A percentile compares a stretch with the other conserved stretches of the same genome.
Conservation (phyloP, 2,113 vertebrate species). For the Dendrocopos noguchii region DNA sequence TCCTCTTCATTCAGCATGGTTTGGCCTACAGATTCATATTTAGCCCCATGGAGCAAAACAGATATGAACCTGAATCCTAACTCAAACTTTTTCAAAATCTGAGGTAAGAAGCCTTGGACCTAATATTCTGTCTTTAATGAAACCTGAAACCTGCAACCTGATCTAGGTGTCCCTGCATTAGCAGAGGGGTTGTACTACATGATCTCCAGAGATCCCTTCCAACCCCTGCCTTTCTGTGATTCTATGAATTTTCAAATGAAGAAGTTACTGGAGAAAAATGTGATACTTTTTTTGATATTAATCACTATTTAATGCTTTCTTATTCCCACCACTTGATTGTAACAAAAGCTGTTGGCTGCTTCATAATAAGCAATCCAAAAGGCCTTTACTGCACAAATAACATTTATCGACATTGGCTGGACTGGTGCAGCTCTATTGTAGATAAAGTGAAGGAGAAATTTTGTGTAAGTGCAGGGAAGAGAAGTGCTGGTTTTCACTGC, state of each 20-base stretch:
- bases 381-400: background rate
- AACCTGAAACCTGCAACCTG: too few relatives aligned
- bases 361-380: background rate
- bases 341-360: background rate
- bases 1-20: background rate
- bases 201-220: too few relatives aligned
- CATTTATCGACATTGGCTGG: background rate
- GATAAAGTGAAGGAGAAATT: background rate
- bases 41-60: background rate
- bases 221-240: too few relatives aligned
- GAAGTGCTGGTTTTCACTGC: background rate
- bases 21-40: background rate
- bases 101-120: background rate
- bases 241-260: background rate
- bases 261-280: background rate
- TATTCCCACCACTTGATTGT: background rate
- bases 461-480: background rate
- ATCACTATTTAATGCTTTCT: background rate
- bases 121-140: background rate
- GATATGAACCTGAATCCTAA: background rate
- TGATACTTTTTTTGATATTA: background rate
- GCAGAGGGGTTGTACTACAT: too few relatives aligned
- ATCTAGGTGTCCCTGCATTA: too few relatives aligned
- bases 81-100: background rate
- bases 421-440: background rate